These are phyloP conservation scores for Sciaenops ocellatus DNA, from an alignment of 2,797 vertebrate genomes.

Conservation along the genomic window DNA sequence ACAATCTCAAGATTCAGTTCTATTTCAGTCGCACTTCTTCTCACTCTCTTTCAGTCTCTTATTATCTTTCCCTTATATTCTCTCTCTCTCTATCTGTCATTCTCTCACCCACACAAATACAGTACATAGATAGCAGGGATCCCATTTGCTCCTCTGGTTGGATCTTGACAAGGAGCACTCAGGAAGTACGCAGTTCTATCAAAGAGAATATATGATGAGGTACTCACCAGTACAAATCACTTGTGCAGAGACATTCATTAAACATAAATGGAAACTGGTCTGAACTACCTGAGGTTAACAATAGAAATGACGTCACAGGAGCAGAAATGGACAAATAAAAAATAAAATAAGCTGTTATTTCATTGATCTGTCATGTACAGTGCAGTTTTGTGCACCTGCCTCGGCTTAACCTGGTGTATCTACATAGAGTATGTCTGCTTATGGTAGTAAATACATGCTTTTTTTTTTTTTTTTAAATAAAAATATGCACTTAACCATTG, in stretches of 20 bases:
- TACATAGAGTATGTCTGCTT: background rate
- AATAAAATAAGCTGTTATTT: background rate
- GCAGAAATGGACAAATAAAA: constrained; percentile 6
- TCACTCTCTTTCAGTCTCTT: constrained; percentile 19
- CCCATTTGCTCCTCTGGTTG: constrained; percentile 34
- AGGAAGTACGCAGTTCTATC: constrained; percentile 21
- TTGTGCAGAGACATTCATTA: constrained; percentile 44
- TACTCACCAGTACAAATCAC: constrained; percentile 50
- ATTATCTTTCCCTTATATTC: constrained; percentile 25
- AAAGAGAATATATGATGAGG: constrained; percentile 50
- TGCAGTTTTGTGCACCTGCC: background rate
- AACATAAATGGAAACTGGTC: constrained; percentile 45
- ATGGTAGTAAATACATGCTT: background rate
- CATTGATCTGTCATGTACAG: background rate
- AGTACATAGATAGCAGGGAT: constrained; percentile 1
- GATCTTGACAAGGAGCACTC: constrained; percentile 26
- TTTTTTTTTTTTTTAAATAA: background rate
- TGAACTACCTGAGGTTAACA: constrained; percentile 32
- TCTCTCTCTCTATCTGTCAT: constrained; percentile 15
- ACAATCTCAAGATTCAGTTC: constrained; percentile 52
- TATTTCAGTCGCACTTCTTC: constrained; percentile 39
- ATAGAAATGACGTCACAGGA: constrained; percentile 19
- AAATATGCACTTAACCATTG: background rate
- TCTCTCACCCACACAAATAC: constrained; percentile 9
- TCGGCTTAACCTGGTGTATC: no score